A percentile compares a stretch with the other conserved stretches of the same genome.
phyloP scores from a whole-genome alignment of 2,113 vertebrate genomes.

The Butorides virescens region DNA sequence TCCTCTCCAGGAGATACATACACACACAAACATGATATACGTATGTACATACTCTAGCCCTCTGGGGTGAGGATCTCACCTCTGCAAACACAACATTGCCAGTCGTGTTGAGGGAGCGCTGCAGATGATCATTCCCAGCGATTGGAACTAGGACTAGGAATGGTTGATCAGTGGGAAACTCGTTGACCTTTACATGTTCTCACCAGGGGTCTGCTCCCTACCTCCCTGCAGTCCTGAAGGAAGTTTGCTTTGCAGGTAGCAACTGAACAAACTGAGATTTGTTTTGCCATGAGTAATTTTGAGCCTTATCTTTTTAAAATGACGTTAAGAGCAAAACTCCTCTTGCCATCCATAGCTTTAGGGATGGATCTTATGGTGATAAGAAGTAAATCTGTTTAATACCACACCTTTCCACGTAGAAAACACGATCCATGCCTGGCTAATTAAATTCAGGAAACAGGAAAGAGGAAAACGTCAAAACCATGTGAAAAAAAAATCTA shows the following conservation, averaged over 20 bases:
- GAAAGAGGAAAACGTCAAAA: neutral
- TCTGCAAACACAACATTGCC: neutral
- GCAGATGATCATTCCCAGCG: neutral
- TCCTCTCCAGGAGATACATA: neutral
- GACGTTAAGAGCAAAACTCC: neutral
- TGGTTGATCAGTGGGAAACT: neutral
- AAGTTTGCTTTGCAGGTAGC: neutral
- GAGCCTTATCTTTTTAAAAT: neutral
- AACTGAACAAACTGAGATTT: neutral
- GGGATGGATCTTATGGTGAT: neutral
- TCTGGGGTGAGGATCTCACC: neutral
- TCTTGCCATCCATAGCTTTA: neutral
- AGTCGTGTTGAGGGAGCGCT: accelerated
- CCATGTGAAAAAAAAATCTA: neutral
- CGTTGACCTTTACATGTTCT: neutral
- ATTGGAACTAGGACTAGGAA: neutral
- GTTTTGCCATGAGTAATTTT: neutral
- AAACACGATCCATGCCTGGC: neutral
- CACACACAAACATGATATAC: accelerated
- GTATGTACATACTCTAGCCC: accelerated
- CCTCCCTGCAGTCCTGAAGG: too few species aligned
- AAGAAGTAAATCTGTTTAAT: neutral
- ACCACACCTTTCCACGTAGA: neutral
- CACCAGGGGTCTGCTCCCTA: neutral
- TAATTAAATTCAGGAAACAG: neutral